These are phyloP conservation scores for Odontamblyopus lacepedii DNA, from an alignment of 2,797 vertebrate genomes.

Conservation along the genomic window DNA sequence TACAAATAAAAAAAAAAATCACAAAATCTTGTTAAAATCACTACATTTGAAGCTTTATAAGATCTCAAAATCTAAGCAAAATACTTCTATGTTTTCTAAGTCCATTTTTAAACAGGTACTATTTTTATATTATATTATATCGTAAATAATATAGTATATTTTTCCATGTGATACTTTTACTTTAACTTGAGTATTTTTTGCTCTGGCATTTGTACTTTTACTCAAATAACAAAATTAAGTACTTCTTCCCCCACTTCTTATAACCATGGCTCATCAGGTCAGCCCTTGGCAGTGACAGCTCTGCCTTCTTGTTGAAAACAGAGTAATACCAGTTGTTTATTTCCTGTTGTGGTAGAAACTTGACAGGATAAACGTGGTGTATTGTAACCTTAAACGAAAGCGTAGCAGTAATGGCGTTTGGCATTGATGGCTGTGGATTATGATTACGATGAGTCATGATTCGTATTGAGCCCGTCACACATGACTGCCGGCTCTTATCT, in stretches of 20 bases:
- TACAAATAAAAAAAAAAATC: too few species aligned
- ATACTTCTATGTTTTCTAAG: too few species aligned
- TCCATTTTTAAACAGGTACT: too few species aligned
- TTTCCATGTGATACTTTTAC: too few species aligned
- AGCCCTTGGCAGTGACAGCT: neutral
- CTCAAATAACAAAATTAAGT: too few species aligned
- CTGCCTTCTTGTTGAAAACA: neutral
- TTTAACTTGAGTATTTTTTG: too few species aligned
- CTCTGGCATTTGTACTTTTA: too few species aligned
- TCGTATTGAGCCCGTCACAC: constrained; percentile 58
- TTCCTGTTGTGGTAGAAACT: neutral
- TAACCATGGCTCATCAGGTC: neutral
- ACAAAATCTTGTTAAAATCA: too few species aligned
- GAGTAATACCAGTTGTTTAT: neutral
- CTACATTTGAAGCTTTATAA: too few species aligned
- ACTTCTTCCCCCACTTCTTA: neutral
- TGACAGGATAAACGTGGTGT: neutral
- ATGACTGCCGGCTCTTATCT: constrained; percentile 58
- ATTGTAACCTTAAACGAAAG: neutral
- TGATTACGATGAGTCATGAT: constrained; percentile 48
- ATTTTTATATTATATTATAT: too few species aligned
- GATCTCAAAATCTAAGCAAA: too few species aligned
- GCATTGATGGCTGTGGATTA: neutral
- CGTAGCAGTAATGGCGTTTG: constrained; percentile 41
- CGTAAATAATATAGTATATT: too few species aligned